Conservation (phyloP, 1,140 invertebrate genomes). For the Agraylea sexmaculata region DNA sequence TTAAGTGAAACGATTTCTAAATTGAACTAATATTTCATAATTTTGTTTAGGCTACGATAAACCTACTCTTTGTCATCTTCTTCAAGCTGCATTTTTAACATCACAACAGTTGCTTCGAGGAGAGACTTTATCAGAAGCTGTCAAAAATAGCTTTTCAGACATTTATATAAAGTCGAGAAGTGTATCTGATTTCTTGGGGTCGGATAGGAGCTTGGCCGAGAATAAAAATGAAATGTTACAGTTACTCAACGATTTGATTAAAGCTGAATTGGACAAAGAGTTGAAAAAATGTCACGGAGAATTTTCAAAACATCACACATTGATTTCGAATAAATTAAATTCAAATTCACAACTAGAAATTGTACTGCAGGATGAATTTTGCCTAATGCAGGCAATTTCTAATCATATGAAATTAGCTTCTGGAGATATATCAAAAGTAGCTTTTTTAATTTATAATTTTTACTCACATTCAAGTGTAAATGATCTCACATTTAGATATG, state of each 20-base stretch:
- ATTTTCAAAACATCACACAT: slow-evolving; percentile 12
- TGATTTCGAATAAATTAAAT: slow-evolving; percentile 21
- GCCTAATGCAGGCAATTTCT: neutral
- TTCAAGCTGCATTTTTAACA: slow-evolving; percentile 50
- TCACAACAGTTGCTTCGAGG: slow-evolving; percentile 52
- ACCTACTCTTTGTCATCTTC: slow-evolving; percentile 45
- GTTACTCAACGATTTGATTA: slow-evolving; percentile 20
- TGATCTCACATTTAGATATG: slow-evolving; percentile 21
- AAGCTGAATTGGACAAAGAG: slow-evolving; percentile 19
- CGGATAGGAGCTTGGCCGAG: slow-evolving; percentile 30
- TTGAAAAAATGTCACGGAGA: neutral
- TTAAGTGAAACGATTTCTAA: neutral
- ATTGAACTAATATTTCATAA: neutral
- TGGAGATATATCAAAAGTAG: slow-evolving; percentile 8
- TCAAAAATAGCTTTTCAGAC: slow-evolving; percentile 48
- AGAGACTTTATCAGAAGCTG: slow-evolving; percentile 37
- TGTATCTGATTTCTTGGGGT: slow-evolving; percentile 37
- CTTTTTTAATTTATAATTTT: slow-evolving; percentile 23
- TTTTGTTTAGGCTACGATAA: slow-evolving; percentile 39
- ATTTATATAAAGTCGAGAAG: slow-evolving; percentile 55
- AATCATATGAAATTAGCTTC: slow-evolving; percentile 3
- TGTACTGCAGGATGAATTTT: slow-evolving; percentile 25
- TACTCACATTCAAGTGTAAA: slow-evolving; percentile 23
- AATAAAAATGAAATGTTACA: slow-evolving; percentile 34
- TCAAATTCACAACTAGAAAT: slow-evolving; percentile 24